Conservation (phyloP, 2,113 vertebrate species). For the Phalacrocorax carbo region DNA sequence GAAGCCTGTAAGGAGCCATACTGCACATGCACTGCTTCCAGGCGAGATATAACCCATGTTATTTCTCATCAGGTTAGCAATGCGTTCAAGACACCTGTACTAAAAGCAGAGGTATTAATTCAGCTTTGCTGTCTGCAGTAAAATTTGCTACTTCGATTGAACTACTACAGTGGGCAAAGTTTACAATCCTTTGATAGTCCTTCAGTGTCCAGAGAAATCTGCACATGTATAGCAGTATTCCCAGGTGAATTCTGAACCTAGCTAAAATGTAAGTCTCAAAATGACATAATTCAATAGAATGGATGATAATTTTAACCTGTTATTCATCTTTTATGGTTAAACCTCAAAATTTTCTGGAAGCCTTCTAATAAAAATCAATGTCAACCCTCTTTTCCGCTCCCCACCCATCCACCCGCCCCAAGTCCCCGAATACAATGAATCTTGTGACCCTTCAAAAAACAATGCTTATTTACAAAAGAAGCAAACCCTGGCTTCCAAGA, state of each 20-base stretch:
- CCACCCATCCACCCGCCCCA: accelerated
- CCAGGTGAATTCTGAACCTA: not conserved
- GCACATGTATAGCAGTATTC: not conserved
- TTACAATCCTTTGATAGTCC: not conserved
- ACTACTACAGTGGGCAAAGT: not conserved
- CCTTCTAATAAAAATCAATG: not conserved
- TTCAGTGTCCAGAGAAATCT: not conserved
- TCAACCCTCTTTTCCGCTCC: not conserved
- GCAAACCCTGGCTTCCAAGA: not conserved
- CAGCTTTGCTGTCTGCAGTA: not conserved
- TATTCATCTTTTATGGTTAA: not conserved
- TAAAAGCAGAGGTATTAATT: not conserved
- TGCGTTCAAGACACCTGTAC: not conserved
- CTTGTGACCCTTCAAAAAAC: not conserved
- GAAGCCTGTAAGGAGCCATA: not conserved
- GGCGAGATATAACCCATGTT: not conserved
- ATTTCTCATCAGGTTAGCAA: not conserved
- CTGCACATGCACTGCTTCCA: not conserved
- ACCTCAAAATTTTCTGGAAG: not conserved
- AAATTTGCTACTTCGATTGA: not conserved
- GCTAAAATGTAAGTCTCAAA: not conserved
- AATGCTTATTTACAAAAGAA: not conserved
- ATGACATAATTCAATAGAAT: not conserved
- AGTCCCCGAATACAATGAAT: not conserved
- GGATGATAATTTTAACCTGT: not conserved